Conservation (phyloP, 92 coral and sea anemone species). For the Zoanthus solanderi region DNA sequence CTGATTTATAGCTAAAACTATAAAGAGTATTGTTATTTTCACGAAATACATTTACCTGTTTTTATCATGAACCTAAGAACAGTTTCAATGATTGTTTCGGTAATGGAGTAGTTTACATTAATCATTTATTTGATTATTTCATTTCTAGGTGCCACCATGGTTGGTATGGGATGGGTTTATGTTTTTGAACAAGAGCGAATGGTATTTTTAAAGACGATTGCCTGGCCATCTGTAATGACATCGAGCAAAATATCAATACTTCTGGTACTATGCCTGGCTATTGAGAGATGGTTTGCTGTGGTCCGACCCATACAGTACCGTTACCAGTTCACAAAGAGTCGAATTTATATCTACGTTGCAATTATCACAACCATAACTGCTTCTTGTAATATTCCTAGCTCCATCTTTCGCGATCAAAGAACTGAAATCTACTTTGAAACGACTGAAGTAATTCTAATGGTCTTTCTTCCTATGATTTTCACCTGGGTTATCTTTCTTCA, state of each 20-base stretch:
- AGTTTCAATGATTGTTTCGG: no score
- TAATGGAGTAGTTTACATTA: no score
- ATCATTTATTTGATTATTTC: background rate
- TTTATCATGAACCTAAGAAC: no score
- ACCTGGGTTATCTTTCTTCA: slow-evolving; percentile 16
- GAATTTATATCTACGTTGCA: background rate
- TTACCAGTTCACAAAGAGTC: slow-evolving; percentile 4
- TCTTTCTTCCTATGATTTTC: background rate
- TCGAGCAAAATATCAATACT: background rate
- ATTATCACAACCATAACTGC: background rate
- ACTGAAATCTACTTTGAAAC: background rate
- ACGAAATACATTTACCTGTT: no score
- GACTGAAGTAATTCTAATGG: background rate
- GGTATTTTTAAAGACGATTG: background rate
- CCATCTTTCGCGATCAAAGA: background rate
- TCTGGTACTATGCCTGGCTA: background rate
- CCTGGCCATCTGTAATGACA: background rate
- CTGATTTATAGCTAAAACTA: no score
- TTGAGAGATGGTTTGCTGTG: slow-evolving; percentile 26
- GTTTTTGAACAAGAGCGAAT: no score
- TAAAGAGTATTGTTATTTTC: no score
- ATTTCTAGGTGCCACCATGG: background rate
- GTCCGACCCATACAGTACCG: slow-evolving; percentile 22
- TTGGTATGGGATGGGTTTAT: background rate
- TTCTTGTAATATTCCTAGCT: background rate